Evolutionary conservation across 2,888 invertebrate species (phyloP).

Genomic region (Monochamus alternatus): DNA sequence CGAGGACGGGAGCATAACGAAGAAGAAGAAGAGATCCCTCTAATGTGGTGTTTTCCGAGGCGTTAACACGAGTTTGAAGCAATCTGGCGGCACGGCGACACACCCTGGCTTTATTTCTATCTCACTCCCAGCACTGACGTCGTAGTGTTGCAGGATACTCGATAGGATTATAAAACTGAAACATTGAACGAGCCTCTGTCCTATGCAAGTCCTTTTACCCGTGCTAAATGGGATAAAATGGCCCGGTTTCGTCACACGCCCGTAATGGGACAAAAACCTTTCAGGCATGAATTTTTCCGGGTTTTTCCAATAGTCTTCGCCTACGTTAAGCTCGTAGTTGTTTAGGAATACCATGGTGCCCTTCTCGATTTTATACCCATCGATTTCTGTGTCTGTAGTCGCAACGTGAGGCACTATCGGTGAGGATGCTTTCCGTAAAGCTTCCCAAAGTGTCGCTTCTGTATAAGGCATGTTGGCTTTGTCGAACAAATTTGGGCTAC

Average conservation of each 20-base stretch:
- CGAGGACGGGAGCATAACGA: constrained; percentile 29
- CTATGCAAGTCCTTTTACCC: constrained; percentile 90
- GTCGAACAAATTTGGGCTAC: constrained; percentile 78
- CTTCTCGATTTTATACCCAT: constrained; percentile 81
- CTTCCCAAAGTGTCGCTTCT: constrained; percentile 87
- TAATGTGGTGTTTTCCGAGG: constrained; percentile 66
- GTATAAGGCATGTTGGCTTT: constrained; percentile 83
- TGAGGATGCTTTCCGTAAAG: constrained; percentile 85
- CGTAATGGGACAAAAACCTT: constrained; percentile 76
- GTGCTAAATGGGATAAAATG: constrained; percentile 90
- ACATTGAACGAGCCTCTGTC: constrained; percentile 85
- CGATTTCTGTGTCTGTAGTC: constrained; percentile 81
- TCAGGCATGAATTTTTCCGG: constrained; percentile 84
- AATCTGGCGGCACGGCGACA: constrained; percentile 83
- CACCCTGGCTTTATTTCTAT: constrained; percentile 79
- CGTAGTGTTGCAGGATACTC: constrained; percentile 81
- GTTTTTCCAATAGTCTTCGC: constrained; percentile 81
- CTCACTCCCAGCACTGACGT: constrained; percentile 76
- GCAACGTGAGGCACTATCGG: constrained; percentile 94
- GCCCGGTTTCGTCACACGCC: constrained; percentile 74
- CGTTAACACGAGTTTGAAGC: constrained; percentile 77
- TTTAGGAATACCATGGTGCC: constrained; percentile 89
- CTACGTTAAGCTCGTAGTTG: constrained; percentile 86
- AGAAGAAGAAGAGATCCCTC: constrained; percentile 12
- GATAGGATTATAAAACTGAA: constrained; percentile 84